Percentiles rank a stretch among this genome's conserved stretches.
These are phyloP conservation scores for Embidobia sp. DNA, from an alignment of 2,888 invertebrate species.

Conservation along the genomic window DNA sequence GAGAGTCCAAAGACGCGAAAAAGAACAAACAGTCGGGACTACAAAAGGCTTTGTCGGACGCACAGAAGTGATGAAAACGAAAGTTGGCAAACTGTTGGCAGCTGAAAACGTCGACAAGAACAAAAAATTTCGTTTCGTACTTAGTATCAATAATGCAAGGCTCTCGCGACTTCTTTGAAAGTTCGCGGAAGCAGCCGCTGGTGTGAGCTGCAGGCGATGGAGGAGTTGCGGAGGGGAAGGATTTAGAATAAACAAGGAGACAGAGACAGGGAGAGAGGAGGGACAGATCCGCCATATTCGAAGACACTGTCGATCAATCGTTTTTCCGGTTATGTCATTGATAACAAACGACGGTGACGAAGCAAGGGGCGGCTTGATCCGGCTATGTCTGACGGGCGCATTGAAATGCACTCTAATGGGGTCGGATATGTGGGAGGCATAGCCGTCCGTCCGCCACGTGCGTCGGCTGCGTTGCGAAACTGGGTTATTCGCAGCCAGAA, in stretches of 20 bases:
- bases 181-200: slow-evolving; percentile 14
- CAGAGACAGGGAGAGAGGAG: neutral
- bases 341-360: slow-evolving; percentile 65
- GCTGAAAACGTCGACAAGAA: slow-evolving; percentile 9
- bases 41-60: slow-evolving; percentile 36
- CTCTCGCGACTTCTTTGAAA: slow-evolving; percentile 18
- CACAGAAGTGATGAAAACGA: slow-evolving; percentile 42
- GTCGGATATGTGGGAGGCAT: slow-evolving; percentile 37
- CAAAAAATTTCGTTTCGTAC: slow-evolving; percentile 17
- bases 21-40: slow-evolving; percentile 37
- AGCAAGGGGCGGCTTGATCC: slow-evolving; percentile 25
- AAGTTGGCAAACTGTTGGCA: slow-evolving; percentile 40
- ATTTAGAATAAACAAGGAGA: neutral
- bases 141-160: slow-evolving; percentile 32
- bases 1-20: slow-evolving; percentile 3
- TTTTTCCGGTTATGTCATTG: slow-evolving; percentile 66
- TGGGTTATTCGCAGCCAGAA: slow-evolving; percentile 46
- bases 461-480: slow-evolving; percentile 46
- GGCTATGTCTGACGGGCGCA: slow-evolving; percentile 49
- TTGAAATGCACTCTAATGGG: slow-evolving; percentile 50
- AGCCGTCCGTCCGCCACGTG: slow-evolving; percentile 52
- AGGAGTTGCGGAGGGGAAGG: no score
- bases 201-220: neutral
- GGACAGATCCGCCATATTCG: slow-evolving; percentile 17
- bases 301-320: slow-evolving; percentile 64